Evolutionary conservation across 2,797 vertebrate species (phyloP).

Genomic region (Aldrovandia affinis): DNA sequence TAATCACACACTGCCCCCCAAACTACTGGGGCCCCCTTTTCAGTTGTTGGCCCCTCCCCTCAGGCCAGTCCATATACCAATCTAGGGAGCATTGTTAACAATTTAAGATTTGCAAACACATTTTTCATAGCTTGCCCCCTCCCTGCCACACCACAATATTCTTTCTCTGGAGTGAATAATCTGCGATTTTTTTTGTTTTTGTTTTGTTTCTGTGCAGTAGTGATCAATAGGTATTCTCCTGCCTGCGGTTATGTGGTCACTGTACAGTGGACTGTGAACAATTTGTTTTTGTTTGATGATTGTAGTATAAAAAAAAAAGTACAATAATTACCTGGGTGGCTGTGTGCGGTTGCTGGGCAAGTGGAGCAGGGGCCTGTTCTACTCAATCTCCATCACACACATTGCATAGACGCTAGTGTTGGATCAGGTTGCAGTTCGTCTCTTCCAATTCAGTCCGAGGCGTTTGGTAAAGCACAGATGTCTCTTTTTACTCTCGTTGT

Average conservation of each 20-base stretch:
- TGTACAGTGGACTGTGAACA: not conserved
- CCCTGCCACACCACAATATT: no score
- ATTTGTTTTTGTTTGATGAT: conserved; percentile 8
- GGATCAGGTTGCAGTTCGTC: not conserved
- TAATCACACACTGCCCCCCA: no score
- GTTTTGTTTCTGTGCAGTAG: not conserved
- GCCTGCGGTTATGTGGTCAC: not conserved
- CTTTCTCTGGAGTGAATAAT: not conserved
- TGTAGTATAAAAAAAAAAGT: not conserved
- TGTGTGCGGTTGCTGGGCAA: not conserved
- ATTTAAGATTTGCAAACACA: no score
- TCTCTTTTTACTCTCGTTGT: not conserved
- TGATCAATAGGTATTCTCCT: conserved; percentile 14
- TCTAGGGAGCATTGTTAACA: no score
- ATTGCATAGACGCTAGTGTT: conserved; percentile 5
- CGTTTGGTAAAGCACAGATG: conserved; percentile 6
- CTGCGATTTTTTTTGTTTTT: not conserved
- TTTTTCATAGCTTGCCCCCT: no score
- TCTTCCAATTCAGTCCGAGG: not conserved
- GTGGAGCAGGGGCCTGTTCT: not conserved
- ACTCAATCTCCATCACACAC: not conserved
- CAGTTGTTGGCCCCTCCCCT: no score
- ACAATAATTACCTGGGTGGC: not conserved
- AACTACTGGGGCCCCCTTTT: no score
- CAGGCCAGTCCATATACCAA: no score